Conservation (phyloP, 2,797 vertebrate species). For the Muscicapa striata region DNA sequence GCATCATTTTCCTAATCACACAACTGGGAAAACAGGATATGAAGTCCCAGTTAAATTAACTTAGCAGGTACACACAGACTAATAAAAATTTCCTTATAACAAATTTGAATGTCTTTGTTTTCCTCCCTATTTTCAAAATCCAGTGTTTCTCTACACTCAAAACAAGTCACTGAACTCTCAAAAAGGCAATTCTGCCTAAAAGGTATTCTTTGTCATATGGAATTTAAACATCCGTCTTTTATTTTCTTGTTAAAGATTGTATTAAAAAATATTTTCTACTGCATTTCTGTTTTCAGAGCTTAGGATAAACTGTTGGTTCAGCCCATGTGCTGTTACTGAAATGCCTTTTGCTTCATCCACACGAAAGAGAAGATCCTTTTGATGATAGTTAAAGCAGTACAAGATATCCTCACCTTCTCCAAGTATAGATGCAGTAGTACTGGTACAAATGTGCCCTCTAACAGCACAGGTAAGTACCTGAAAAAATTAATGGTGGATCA, state of each 20-base stretch:
- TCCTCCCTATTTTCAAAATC: neutral
- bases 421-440: neutral
- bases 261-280: neutral
- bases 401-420: neutral
- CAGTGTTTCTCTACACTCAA: neutral
- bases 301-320: neutral
- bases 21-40: constrained; percentile 6
- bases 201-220: neutral
- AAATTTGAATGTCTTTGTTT: neutral
- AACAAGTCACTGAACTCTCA: neutral
- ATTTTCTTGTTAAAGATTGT: neutral
- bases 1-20: neutral
- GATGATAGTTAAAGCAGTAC: neutral
- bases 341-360: neutral
- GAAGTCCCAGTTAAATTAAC: neutral
- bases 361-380: neutral
- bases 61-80: neutral
- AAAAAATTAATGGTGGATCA: neutral
- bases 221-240: neutral
- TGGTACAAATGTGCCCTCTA: neutral
- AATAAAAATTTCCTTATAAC: neutral
- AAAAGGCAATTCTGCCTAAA: neutral
- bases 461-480: neutral
- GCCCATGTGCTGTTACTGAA: neutral
- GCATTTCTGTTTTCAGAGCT: neutral